Percentiles rank a stretch among this genome's conserved stretches.
Conservation (phyloP, 2,888 invertebrate species). For the Noctua comes region DNA sequence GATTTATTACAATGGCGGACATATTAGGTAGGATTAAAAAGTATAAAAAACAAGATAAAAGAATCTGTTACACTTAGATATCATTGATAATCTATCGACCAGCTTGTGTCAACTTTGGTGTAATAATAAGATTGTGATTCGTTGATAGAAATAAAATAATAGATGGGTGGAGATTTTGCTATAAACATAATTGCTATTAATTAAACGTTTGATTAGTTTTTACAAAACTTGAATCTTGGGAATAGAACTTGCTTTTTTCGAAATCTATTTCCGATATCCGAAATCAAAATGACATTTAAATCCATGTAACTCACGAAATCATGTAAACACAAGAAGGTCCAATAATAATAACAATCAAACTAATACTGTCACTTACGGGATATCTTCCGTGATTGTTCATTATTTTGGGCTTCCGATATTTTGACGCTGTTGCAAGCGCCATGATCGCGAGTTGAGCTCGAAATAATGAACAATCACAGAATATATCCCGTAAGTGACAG, state of each 20-base stretch:
- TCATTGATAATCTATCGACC: neutral
- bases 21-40: conserved; percentile 25
- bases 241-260: neutral
- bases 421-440: too few species aligned
- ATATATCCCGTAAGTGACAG: too few species aligned
- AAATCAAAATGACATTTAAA: neutral
- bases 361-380: too few species aligned
- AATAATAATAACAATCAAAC: neutral
- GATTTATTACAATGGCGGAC: conserved; percentile 5
- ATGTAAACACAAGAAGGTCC: neutral
- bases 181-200: conserved; percentile 20
- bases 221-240: neutral
- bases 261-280: neutral
- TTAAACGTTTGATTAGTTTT: neutral
- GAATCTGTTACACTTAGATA: neutral
- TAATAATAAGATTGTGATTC: neutral
- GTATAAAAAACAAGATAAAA: neutral
- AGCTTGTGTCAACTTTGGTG: neutral
- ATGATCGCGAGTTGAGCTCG: too few species aligned
- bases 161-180: neutral
- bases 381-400: too few species aligned
- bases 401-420: too few species aligned
- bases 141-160: neutral
- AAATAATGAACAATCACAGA: too few species aligned
- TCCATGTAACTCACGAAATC: neutral